These are phyloP conservation scores for Desmophyllum pertusum DNA, from an alignment of 92 coral and sea anemone species.

Conservation along the genomic window DNA sequence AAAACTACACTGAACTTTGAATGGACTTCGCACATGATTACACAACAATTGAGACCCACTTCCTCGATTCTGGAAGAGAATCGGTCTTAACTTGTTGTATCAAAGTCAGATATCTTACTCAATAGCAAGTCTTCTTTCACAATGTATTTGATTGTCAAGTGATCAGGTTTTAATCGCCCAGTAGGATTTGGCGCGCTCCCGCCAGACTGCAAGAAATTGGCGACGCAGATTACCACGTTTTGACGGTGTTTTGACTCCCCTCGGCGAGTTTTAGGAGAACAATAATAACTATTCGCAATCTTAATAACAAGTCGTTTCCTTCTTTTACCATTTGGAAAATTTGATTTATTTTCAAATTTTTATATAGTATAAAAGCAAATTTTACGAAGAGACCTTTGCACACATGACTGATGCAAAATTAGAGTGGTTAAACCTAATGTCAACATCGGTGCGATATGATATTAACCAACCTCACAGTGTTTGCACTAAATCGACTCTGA, in stretches of 20 bases:
- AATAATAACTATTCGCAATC: too few species aligned
- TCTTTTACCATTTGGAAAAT: background rate
- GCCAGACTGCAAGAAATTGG: background rate
- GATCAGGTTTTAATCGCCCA: background rate
- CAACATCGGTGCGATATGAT: background rate
- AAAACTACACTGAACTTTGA: background rate
- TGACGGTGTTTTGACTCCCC: background rate
- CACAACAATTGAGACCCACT: background rate
- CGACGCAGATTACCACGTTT: background rate
- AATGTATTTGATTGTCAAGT: background rate
- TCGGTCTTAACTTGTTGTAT: background rate
- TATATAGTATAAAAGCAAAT: background rate
- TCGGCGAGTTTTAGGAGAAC: too few species aligned
- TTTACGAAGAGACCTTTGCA: background rate
- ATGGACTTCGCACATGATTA: background rate
- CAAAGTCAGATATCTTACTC: background rate
- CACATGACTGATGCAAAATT: background rate
- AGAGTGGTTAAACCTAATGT: background rate
- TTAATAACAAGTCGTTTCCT: background rate
- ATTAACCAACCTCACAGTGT: background rate
- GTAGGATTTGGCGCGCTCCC: background rate
- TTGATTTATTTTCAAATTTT: too few species aligned
- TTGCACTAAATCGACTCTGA: background rate
- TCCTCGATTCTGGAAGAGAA: background rate
- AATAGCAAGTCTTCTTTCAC: background rate